These are phyloP conservation scores for Sturnus vulgaris DNA, from an alignment of 2,113 vertebrate genomes.

Conservation along the genomic window DNA sequence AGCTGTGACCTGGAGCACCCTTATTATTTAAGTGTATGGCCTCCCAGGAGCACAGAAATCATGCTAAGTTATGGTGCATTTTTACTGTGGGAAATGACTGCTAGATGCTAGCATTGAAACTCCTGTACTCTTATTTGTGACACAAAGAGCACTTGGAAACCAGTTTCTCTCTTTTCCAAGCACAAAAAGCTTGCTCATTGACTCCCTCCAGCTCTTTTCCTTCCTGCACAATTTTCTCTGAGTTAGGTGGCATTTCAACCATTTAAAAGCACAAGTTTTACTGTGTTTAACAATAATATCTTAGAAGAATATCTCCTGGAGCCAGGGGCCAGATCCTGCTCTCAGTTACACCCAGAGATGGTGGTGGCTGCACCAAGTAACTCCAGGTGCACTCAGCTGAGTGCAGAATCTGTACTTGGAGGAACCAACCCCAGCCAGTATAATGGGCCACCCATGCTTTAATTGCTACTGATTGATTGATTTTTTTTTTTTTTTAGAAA, in stretches of 20 bases:
- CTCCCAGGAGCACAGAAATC: neutral
- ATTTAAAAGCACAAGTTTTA: neutral
- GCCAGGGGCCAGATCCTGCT: neutral
- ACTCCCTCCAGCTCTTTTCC: neutral
- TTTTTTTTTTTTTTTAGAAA: neutral
- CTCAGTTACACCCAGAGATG: neutral
- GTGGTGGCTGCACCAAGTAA: neutral
- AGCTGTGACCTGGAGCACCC: conserved; percentile 25
- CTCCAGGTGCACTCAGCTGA: neutral
- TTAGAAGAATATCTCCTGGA: neutral
- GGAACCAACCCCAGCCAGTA: neutral
- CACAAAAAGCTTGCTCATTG: neutral
- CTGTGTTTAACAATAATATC: neutral
- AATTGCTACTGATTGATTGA: neutral
- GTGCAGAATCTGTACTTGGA: neutral
- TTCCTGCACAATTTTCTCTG: neutral
- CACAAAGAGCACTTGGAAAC: neutral
- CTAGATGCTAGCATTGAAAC: neutral
- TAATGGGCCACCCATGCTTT: neutral
- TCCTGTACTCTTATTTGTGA: neutral
- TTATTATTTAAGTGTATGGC: conserved; percentile 13
- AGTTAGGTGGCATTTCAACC: neutral
- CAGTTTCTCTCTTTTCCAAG: neutral
- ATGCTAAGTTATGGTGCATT: conserved; percentile 20
- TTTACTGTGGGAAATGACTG: neutral